Base-by-base conservation (phyloP, 2,113 vertebrate species). In the Tiliqua scincoides region DNA sequence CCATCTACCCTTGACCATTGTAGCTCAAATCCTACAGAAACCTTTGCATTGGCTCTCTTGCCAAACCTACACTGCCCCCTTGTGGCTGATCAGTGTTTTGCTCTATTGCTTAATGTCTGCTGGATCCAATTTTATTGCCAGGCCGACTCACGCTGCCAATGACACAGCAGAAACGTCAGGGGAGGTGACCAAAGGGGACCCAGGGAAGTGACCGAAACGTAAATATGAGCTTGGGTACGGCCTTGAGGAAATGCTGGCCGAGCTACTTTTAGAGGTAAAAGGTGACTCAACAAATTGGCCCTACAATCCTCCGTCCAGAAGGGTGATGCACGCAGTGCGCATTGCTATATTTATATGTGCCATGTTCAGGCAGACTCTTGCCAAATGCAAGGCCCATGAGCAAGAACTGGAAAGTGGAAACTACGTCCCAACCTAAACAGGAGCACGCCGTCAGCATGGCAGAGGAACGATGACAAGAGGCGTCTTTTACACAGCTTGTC, bases 241-340 rank as follows among this genome's bases (percentile, higher is more conserved):
- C 85, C 59, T 3, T 25, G 57, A 61, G 85, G 67, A 65, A 86
- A 79, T 57, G 68, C 27, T 86, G 52, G 59, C 77, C 3, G 25
- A n/a, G 77, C 78, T 80, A 86, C 78, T 81, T 86, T 86, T 81
- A 81, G 78, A 81, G 85, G 61, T 48, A 73, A n/a, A 65, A 74
- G 43, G 78, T 86, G 78, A 86, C 85, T 86, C 85, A 81, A 74
- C 78, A 81, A 54, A 79, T 21, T 25, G 37, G 37, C 54, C 76
- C 48, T 68, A 79, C 12, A 11, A 1, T 37, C 62, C 61, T 57
- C 40, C 57, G 52, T 54, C 68, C 70, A 1, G n/a, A 80, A 30
- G 0, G 78, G 21, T 80, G 78, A 74, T 32, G 43, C 30, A 52
- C 48, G 14, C 14, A 17, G 1, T 52, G 61, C 4, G 61, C 7